Evolutionary conservation across 2,797 vertebrate species (phyloP), one percentile per base, ranked within the genome.

Genomic region (Paguma larvata): DNA sequence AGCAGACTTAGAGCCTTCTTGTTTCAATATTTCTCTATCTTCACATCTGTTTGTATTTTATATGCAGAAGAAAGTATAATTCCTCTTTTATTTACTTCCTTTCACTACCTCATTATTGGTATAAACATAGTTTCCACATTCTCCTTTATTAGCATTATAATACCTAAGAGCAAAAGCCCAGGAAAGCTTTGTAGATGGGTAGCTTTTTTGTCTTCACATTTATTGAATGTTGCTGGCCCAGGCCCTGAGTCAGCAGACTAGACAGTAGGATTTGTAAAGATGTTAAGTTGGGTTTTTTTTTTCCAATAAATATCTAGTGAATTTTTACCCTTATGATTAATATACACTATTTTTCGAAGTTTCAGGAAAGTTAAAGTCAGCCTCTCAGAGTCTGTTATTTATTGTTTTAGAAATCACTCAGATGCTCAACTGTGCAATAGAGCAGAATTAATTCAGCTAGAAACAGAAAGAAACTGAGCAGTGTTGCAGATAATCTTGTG

Each of bases 331-430:
- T 89, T 79, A 38, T 68, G 72, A 95, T 95, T 95, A 97, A 95
- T 88, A 88, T 41, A 79, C 10, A 89, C 34, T 65, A 41, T 91
- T 86, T 92, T 96, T 77, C 13, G 70, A 92, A 94, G 95, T 97
- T 96, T 96, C 87, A 85, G 46, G 23, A 79, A 97, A 97, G 77
- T 96, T 89, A 34, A 94, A 96, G 51, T 72, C 67, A 95, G 91
- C 38, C 85, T 97, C 46, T 84, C 46, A 44, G 84, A 83, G 68
- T 78, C 53, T 90, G 68, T 56, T 92, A 95, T 97, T 97, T 97
- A 94, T 97, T 97, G 67, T 96, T 98, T 90, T 82, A 91, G 85
- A 78, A 95, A 94, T 97, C 97, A 97, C 79, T 98, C 46, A 86
- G 97, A 95, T 62, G 70, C 23, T 62, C 91, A 97, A 30, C 62